Evolutionary conservation across 2,797 vertebrate genomes (phyloP).

Genomic region (Darevskia nairensis): DNA sequence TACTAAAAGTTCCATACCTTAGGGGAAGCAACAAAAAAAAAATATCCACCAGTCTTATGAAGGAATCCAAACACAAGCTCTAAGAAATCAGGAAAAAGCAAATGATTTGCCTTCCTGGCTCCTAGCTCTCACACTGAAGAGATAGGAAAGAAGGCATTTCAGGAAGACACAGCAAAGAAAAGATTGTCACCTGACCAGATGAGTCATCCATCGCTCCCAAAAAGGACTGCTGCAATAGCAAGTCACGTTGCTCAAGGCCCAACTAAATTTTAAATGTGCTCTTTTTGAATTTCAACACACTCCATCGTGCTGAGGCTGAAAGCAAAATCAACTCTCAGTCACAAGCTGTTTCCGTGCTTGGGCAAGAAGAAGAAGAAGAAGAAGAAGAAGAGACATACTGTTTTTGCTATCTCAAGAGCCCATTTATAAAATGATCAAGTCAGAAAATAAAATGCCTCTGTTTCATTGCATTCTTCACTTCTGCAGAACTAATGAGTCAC

Average conservation of each 20-base stretch:
- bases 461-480: background rate
- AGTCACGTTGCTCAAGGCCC: conserved; percentile 32
- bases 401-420: background rate
- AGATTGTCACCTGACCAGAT: conserved; percentile 71
- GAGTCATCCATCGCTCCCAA: conserved; percentile 67
- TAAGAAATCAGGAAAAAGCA: background rate
- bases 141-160: conserved; percentile 58
- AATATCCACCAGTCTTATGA: conserved; percentile 11
- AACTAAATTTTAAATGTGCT: background rate
- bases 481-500: background rate
- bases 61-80: conserved; percentile 47
- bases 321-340: background rate
- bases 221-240: conserved; percentile 69
- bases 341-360: background rate
- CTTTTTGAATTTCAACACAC: background rate
- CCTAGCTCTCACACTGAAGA: conserved; percentile 20
- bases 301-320: rapidly evolving
- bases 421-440: background rate
- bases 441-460: background rate
- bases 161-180: background rate
- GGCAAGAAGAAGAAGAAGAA: too few relatives aligned
- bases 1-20: conserved; percentile 62
- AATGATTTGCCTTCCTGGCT: conserved; percentile 55
- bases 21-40: background rate
- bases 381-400: background rate